Base-by-base conservation (phyloP, 1,140 invertebrate species). In the Asbolus verrucosus region DNA sequence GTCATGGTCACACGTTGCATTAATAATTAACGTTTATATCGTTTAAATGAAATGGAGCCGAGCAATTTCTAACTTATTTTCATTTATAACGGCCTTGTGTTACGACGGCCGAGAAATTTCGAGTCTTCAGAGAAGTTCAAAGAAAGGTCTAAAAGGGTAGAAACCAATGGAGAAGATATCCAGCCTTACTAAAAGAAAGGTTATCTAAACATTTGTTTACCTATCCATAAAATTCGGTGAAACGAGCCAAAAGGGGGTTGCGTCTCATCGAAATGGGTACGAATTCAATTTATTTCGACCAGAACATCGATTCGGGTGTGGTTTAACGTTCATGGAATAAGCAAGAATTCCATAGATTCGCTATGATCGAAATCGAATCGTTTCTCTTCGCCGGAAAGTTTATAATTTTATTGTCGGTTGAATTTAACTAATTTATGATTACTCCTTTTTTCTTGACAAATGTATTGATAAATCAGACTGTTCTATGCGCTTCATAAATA, bases 191-290 rank as follows among this genome's bases (percentile, higher is more conserved):
- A 54, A 54, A 54, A 54, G 46, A 54, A 14, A 54, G 46, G 27
- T 54, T 54, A 54, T 54, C 46, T 14, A 21, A 54, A 54, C 46
- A 54, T 54, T 54, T 54, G 46, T 54, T 54, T 54, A 21, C 19
- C 46, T n/a, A 54, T 54, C 46, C 27, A 54, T 54, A 54, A 54
- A 54, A 54, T 27, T 54, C 46, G 2, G 21, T 27, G 9, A 6
- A 54, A 54, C 46, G 46, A 54, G 19, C 21, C 21, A 8, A 46
- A 27, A 54, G 46, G 21, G 46, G 11, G 19, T 13, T 27, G 13
- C 21, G 11, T 54, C 19, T 19, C 46, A 14, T 11, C 21, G 46
- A 54, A 54, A 54, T 54, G 46, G 46, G 46, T 54, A 21, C 46
- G 21, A 54, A 54, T 54, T 21, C 46, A 54, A 54, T 54, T 54